Base-by-base conservation (phyloP, 2,888 invertebrate genomes). In the Unio pictorum region DNA sequence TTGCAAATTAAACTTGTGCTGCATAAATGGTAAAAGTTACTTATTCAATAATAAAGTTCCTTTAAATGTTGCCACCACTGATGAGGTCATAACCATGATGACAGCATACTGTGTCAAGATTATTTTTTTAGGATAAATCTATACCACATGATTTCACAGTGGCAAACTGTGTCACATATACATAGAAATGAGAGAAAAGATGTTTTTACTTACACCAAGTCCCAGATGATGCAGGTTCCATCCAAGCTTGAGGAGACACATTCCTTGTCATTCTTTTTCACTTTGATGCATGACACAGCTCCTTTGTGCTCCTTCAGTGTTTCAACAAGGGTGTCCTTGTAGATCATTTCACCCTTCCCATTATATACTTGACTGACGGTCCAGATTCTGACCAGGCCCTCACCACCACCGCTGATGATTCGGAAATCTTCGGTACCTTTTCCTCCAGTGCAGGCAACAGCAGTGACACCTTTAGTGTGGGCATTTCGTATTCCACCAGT, bases 171-270 rank as follows among this genome's bases (percentile, higher is more conserved):
- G 34, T 34, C 45, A 45, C 45, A 15, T 45, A 3, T 45, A 18
- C 62, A 62, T 5, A 30, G n/a, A 28, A 30, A 34, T 62, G 62
- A 15, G 20, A 30, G 34, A 30, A 30, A 28, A 28, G 18, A 20
- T 20, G 18, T 23, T 28, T 62, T 8, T 62, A 85, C 90, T 91
- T 88, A 95, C 95, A 93, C 90, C 28, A 97, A 91, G 87, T 97
- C 95, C 98, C 98, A 98, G 75, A 98, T 94, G 79, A 98, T 96
- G 87, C 96, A 96, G 5, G 96, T 95, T 18, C 98, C 97, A 90
- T 98, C 98, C 0, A 94, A 94, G 61, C 96, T 95, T 0, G 97
- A 95, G 85, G 96, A 96, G 23, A 96, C 95, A 0, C 96, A 95
- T 89, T 96, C 95, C 0, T 92, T 93, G 85, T 96, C 93, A 84